Percentiles rank a stretch among this genome's conserved stretches.
Conservation (phyloP, 2,888 invertebrate species). For the Erebia aethiops region DNA sequence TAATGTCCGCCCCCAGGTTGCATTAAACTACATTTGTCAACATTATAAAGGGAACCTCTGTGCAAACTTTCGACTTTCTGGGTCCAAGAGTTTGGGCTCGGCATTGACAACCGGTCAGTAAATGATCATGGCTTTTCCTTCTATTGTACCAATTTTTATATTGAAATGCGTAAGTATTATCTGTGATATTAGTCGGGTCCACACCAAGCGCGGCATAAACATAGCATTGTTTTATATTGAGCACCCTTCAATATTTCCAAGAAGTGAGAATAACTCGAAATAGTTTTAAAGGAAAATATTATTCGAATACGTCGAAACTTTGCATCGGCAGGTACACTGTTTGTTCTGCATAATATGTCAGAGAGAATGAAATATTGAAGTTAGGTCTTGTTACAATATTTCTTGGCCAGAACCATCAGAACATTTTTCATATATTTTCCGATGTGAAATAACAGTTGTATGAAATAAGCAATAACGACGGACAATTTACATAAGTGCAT, state of each 20-base stretch:
- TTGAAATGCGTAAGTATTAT: too few relatives aligned
- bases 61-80: too few relatives aligned
- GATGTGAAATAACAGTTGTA: conserved; percentile 1
- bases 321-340: conserved; percentile 1
- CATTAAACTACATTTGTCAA: too few relatives aligned
- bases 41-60: too few relatives aligned
- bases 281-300: neutral
- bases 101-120: too few relatives aligned
- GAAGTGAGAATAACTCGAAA: neutral
- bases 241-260: neutral
- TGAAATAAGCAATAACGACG: neutral
- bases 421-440: neutral
- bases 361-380: conserved; percentile 4
- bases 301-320: conserved; percentile 6
- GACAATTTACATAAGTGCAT: neutral
- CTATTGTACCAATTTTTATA: too few relatives aligned
- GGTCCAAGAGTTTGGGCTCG: too few relatives aligned
- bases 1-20: too few relatives aligned
- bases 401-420: conserved; percentile 10
- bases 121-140: too few relatives aligned
- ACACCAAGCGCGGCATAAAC: too few relatives aligned
- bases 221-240: too few relatives aligned
- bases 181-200: too few relatives aligned
- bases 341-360: conserved; percentile 11
- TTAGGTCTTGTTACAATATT: neutral